Evolutionary conservation across 2,797 vertebrate genomes (phyloP).

Genomic region (Pterois miles): DNA sequence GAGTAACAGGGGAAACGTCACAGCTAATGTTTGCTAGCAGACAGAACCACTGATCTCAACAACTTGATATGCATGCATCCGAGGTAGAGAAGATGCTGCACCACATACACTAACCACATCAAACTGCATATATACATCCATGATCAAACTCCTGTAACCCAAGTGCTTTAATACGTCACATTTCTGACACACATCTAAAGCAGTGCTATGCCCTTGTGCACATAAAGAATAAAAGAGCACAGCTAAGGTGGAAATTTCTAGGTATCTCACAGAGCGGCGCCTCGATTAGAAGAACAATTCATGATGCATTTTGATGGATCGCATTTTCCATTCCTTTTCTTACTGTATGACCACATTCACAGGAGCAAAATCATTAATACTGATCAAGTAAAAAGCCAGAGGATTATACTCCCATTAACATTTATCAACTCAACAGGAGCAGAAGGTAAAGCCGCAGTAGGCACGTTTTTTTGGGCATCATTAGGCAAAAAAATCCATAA

Average conservation of each 20-base stretch:
- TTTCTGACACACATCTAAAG: conserved; percentile 19
- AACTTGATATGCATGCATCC: conserved; percentile 7
- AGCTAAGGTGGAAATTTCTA: neutral
- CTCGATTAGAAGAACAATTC: neutral
- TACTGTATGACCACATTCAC: neutral
- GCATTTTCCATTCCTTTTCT: neutral
- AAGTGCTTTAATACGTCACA: conserved; percentile 16
- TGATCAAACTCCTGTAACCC: conserved; percentile 40
- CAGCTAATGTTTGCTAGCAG: conserved; percentile 15
- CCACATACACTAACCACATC: conserved; percentile 32
- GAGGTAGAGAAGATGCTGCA: conserved; percentile 16
- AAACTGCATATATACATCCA: conserved; percentile 57
- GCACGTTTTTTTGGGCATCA: neutral
- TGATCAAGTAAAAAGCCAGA: neutral
- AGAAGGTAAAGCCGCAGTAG: neutral
- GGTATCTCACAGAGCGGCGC: neutral
- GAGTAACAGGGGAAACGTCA: conserved; percentile 6
- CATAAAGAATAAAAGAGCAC: conserved; percentile 6
- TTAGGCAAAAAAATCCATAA: neutral
- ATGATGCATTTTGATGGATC: neutral
- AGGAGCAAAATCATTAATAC: neutral
- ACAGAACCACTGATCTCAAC: conserved; percentile 5
- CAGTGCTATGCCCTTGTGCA: neutral
- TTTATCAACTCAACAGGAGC: neutral
- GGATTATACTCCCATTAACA: neutral